Evolutionary conservation across 2,888 invertebrate species (phyloP), one percentile per base, ranked within the genome.

Genomic region (Polia nebulosa): DNA sequence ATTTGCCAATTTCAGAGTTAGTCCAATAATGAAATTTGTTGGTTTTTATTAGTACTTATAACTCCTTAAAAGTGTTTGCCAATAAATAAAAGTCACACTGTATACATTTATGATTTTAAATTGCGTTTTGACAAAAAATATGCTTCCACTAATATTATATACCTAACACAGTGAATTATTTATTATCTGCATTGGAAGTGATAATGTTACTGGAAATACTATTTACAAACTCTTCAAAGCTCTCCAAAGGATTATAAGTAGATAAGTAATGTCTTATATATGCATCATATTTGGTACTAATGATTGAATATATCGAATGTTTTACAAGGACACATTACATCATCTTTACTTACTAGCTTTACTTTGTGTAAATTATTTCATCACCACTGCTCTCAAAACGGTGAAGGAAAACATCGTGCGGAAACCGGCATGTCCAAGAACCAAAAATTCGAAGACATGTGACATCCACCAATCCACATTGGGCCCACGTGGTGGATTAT

Each of bases 141-240:
- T 59, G 29, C 11, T 66, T 49, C 49, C 45, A 27, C 53, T 58
- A 53, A 47, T 61, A 70, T 60, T 51, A 58, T 66, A 27, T 34
- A n/a, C n/a, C n/a, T n/a, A 49, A 25, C 25, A 15, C 11, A 36
- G 17, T 47, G 34, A 57, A 27, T 29, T 59, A n/a, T 34, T 52
- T 56, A n/a, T n/a, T n/a, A n/a, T 53, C 17, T 55, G 34, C n/a
- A 51, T 41, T 60, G 45, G 3, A 52, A 29, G 45, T 51, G 39
- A 63, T 51, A 13, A 34, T 59, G 20, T 34, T 67, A 45, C 32
- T 44, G 58, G n/a, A 51, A 73, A 32, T 27, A 34, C 36, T 78
- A 78, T 78, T 70, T 74, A 74, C 66, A 78, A 34, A 58, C 27
- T 34, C 17, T 57, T 51, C 36, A 22, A 70, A 63, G 41, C 49